phyloP scores from a whole-genome alignment of 2,888 invertebrate species.

The Fragum whitleyi region DNA sequence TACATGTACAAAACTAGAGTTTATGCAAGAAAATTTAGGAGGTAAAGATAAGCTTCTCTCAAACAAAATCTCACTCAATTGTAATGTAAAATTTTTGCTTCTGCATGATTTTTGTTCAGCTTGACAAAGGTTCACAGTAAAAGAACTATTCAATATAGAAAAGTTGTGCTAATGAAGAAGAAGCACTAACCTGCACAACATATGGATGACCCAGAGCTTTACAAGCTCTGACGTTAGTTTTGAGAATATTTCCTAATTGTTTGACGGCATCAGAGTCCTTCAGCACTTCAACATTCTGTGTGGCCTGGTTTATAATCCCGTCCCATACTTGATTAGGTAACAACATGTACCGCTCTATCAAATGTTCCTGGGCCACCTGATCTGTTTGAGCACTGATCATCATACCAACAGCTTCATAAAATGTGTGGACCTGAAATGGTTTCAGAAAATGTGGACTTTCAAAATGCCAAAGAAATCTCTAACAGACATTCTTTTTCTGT shows the following conservation, averaged over 20 bases:
- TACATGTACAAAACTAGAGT: too few species aligned
- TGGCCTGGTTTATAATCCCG: constrained; percentile 98
- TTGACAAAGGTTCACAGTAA: too few species aligned
- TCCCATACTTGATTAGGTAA: constrained; percentile 99
- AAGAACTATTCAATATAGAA: too few species aligned
- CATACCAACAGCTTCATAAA: constrained; percentile 99
- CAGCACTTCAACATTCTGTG: constrained; percentile 97
- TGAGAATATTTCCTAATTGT: constrained; percentile 98
- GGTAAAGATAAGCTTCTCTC: too few species aligned
- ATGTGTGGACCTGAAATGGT: constrained; percentile 91
- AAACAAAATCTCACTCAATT: too few species aligned
- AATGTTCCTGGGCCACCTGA: constrained; percentile 94
- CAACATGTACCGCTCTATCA: constrained; percentile 99
- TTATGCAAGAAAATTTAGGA: too few species aligned
- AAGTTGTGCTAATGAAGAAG: too few species aligned
- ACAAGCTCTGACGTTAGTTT: constrained; percentile 99
- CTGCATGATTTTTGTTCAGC: too few species aligned
- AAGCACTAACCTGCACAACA: constrained; percentile 92
- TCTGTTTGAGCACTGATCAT: constrained; percentile 99
- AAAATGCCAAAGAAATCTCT: too few species aligned
- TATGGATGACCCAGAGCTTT: constrained; percentile 98
- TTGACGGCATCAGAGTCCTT: constrained; percentile 98
- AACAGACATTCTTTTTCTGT: too few species aligned
- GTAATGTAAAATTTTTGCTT: too few species aligned
- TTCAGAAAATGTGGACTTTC: too few species aligned